Evolutionary conservation across 2,113 vertebrate genomes (phyloP).

Genomic region (Odontophorus gujanensis): DNA sequence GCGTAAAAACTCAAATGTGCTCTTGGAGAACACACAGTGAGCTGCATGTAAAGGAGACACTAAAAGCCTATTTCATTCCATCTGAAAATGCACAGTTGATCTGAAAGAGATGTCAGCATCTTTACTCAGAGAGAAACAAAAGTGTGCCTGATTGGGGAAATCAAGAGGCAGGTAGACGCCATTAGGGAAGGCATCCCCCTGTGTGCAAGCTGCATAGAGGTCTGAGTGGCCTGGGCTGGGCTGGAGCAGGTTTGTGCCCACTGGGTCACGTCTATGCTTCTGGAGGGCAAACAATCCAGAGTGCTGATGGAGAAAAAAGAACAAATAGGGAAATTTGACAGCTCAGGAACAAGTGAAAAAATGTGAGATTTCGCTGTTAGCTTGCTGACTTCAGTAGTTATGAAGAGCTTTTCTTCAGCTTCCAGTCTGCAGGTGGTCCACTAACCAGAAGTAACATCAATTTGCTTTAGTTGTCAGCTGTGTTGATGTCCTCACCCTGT

Average conservation of each 20-base stretch:
- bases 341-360: neutral
- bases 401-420: neutral
- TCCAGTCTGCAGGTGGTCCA: neutral
- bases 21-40: slow-evolving; percentile 52
- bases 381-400: neutral
- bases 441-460: neutral
- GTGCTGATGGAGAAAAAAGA: neutral
- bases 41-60: slow-evolving; percentile 57
- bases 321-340: neutral
- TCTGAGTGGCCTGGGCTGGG: neutral
- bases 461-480: neutral
- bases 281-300: neutral
- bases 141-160: slow-evolving; percentile 38
- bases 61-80: slow-evolving; percentile 55
- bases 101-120: slow-evolving; percentile 43
- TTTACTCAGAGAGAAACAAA: slow-evolving; percentile 48
- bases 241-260: neutral
- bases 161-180: neutral
- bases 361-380: neutral
- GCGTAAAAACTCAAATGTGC: slow-evolving; percentile 53
- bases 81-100: slow-evolving; percentile 56
- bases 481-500: neutral
- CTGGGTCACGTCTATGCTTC: neutral
- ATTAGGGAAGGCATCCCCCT: neutral
- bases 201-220: neutral